phyloP scores from a whole-genome alignment of 2,888 invertebrate genomes.

The Yponomeuta plumbellus region DNA sequence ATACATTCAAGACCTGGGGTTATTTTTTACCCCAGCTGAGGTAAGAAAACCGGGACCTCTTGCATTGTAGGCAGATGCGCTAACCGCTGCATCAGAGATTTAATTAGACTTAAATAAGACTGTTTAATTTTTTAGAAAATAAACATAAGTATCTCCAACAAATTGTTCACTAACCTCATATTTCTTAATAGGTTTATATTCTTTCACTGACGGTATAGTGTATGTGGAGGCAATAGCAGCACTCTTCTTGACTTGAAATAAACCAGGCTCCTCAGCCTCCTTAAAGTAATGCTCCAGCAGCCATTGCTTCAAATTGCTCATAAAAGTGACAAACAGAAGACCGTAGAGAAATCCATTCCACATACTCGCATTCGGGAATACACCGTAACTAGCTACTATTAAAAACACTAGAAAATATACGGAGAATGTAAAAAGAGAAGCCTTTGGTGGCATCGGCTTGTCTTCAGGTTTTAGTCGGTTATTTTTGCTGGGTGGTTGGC shows the following conservation, averaged over 20 bases:
- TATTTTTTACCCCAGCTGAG: too few relatives aligned
- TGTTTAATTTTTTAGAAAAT: not conserved
- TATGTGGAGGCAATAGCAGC: constrained; percentile 46
- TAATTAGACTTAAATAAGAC: too few relatives aligned
- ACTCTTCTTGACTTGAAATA: constrained; percentile 44
- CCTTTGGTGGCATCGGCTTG: constrained; percentile 18
- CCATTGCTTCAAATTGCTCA: constrained; percentile 51
- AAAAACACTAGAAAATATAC: constrained; percentile 61
- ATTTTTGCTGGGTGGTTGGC: constrained; percentile 42
- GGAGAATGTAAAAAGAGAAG: constrained; percentile 48
- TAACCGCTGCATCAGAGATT: too few relatives aligned
- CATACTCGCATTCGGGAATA: constrained; percentile 56
- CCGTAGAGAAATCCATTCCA: constrained; percentile 70
- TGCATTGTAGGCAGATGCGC: too few relatives aligned
- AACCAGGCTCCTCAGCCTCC: constrained; percentile 39
- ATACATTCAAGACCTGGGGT: too few relatives aligned
- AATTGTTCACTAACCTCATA: constrained; percentile 62
- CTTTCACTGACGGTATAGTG: constrained; percentile 79
- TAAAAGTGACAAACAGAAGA: constrained; percentile 56
- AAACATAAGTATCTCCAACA: not conserved
- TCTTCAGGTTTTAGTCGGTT: constrained; percentile 29
- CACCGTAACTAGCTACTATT: constrained; percentile 45
- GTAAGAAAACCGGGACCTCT: too few relatives aligned
- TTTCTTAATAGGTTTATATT: constrained; percentile 77
- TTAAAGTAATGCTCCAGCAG: constrained; percentile 57